Conservation (phyloP, 2,888 invertebrate species). For the Eucera pruinosa region DNA sequence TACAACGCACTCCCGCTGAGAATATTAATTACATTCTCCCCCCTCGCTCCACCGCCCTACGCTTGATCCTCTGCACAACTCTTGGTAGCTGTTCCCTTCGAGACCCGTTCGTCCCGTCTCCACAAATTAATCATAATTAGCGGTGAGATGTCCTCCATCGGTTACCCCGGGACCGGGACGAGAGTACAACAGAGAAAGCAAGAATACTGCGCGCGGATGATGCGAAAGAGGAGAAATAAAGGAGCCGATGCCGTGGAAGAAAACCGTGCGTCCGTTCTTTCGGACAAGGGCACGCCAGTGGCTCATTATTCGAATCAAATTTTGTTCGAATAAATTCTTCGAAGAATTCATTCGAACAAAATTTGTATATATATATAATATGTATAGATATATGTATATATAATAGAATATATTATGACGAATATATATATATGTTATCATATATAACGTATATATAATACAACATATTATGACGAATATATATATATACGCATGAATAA, state of each 20-base stretch:
- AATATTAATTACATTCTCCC: constrained; percentile 80
- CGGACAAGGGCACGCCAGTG: too few species aligned
- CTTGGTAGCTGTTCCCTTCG: constrained; percentile 70
- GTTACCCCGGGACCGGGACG: constrained; percentile 38
- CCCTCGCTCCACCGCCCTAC: constrained; percentile 31
- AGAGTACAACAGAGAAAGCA: not conserved
- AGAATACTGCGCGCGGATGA: constrained; percentile 6
- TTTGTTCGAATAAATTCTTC: too few species aligned
- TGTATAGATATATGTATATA: too few species aligned
- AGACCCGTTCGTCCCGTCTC: constrained; percentile 68
- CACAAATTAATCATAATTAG: constrained; percentile 82
- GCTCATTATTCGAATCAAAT: too few species aligned
- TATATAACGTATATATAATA: too few species aligned
- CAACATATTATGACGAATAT: too few species aligned
- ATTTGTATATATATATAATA: too few species aligned
- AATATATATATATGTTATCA: too few species aligned
- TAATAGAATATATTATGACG: too few species aligned
- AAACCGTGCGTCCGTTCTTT: constrained; percentile 71
- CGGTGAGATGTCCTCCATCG: constrained; percentile 76
- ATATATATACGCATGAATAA: too few species aligned
- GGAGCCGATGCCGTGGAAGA: constrained; percentile 71
- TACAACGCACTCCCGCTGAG: constrained; percentile 76
- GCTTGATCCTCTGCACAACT: constrained; percentile 47
- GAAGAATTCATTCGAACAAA: too few species aligned
- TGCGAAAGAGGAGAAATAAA: constrained; percentile 65